A percentile compares a stretch with the other conserved stretches of the same genome.
These are phyloP conservation scores for Drosophila parthenogenetica DNA, from an alignment of 2,888 invertebrate species.

Conservation along the genomic window DNA sequence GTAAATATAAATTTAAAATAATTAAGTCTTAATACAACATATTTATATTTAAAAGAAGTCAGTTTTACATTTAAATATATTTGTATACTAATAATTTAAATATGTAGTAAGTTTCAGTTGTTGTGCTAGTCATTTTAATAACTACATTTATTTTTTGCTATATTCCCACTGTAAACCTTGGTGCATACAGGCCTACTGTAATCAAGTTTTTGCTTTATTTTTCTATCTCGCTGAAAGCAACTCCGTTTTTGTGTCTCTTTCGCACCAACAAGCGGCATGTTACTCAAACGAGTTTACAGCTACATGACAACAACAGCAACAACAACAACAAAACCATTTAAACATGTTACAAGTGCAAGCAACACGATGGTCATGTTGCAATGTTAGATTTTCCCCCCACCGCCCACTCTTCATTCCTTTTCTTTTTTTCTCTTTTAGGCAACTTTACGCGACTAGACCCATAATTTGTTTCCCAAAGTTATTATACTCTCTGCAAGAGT, in stretches of 20 bases:
- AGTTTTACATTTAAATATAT: too few species aligned
- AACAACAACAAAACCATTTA: slow-evolving; percentile 47
- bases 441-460: slow-evolving; percentile 43
- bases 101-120: too few species aligned
- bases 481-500: too few species aligned
- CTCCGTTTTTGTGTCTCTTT: slow-evolving; percentile 1
- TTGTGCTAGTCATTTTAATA: too few species aligned
- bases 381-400: slow-evolving; percentile 62
- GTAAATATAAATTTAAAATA: too few species aligned
- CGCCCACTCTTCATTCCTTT: background rate
- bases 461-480: slow-evolving; percentile 63
- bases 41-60: too few species aligned
- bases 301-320: slow-evolving; percentile 42
- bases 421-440: slow-evolving; percentile 1
- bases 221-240: slow-evolving; percentile 30
- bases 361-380: slow-evolving; percentile 75
- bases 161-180: slow-evolving; percentile 15
- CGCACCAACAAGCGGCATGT: slow-evolving; percentile 39
- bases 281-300: slow-evolving; percentile 72
- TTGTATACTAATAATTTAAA: too few species aligned
- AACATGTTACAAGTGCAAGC: slow-evolving; percentile 76
- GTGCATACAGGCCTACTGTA: slow-evolving; percentile 58
- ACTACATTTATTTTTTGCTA: background rate
- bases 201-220: slow-evolving; percentile 61
- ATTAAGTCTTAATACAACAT: too few species aligned